Percentiles rank a stretch among this genome's conserved stretches.
These are phyloP conservation scores for Spongilla lacustris DNA, from an alignment of 37 sponge, comb jelly and placozoan species.

Conservation along the genomic window DNA sequence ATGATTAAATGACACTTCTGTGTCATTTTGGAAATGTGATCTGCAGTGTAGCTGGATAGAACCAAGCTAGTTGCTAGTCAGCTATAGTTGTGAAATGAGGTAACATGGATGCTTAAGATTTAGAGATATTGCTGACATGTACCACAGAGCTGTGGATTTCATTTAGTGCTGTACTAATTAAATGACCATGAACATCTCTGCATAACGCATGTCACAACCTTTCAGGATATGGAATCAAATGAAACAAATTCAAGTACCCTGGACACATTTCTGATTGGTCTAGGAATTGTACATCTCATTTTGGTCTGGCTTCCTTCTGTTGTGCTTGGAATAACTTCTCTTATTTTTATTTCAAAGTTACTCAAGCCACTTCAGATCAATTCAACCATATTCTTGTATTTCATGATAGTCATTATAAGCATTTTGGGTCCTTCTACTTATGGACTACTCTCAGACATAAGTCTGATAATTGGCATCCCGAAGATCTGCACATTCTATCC, in stretches of 20 bases:
- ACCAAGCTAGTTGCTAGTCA: too few relatives aligned
- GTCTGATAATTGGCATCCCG: background rate
- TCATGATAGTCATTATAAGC: background rate
- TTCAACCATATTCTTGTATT: background rate
- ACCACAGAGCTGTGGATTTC: too few relatives aligned
- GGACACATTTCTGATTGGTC: background rate
- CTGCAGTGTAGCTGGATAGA: too few relatives aligned
- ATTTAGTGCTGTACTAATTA: too few relatives aligned
- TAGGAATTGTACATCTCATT: background rate
- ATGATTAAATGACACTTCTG: too few relatives aligned
- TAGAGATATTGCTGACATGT: too few relatives aligned
- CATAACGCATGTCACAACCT: too few relatives aligned
- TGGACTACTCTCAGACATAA: background rate
- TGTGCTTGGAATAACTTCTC: background rate
- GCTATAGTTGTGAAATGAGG: too few relatives aligned
- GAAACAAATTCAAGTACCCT: background rate
- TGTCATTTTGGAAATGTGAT: too few relatives aligned
- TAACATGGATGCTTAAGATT: too few relatives aligned
- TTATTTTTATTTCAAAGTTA: background rate
- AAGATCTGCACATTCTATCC: background rate
- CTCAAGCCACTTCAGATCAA: background rate
- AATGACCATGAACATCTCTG: too few relatives aligned
- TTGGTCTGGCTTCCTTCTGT: background rate
- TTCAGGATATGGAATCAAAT: background rate
- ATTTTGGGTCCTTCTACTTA: background rate